Conservation (phyloP, 1,140 invertebrate species). For the Papilio machaon region DNA sequence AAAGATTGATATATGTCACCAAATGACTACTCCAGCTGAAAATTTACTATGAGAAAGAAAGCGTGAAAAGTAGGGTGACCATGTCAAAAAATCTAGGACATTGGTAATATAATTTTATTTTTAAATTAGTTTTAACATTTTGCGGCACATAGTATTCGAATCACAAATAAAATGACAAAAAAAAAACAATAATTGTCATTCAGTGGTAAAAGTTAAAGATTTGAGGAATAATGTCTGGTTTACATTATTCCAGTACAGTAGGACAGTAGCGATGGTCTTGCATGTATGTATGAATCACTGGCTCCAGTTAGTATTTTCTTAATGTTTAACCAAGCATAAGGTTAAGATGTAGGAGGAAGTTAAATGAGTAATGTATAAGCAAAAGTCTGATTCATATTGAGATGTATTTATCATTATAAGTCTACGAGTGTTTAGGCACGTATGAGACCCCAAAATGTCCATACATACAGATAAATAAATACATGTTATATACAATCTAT, state of each 20-base stretch:
- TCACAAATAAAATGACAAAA: no score
- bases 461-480: no score
- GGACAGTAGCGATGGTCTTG: no score
- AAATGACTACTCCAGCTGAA: no score
- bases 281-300: no score
- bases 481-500: no score
- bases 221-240: background rate
- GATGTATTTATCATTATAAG: background rate
- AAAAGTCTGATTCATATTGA: background rate
- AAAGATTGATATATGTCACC: background rate
- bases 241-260: no score
- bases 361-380: background rate
- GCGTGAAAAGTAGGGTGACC: background rate
- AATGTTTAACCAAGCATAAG: no score
- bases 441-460: no score
- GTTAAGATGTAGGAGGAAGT: background rate
- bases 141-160: no score
- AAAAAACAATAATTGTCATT: background rate
- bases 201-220: background rate
- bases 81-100: background rate
- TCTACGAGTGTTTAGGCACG: background rate
- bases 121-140: background rate
- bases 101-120: background rate
- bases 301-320: no score
- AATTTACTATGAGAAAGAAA: background rate